A percentile compares a stretch with the other conserved stretches of the same genome.
Evolutionary conservation across 2,888 invertebrate species (phyloP).

Genomic region (Dolichomitus sp.): DNA sequence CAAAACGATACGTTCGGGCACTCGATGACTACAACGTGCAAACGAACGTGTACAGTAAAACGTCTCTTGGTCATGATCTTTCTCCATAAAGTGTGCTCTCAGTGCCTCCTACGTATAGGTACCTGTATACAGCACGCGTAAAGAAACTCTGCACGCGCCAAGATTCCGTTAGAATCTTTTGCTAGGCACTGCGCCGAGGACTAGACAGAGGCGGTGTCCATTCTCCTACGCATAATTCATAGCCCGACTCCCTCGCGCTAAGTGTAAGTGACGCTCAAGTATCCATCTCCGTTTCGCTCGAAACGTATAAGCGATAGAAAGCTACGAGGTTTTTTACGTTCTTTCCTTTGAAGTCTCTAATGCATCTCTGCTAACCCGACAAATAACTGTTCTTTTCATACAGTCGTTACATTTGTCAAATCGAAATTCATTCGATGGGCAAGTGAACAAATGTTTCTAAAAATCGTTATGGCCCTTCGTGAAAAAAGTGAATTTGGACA

Average conservation of each 20-base stretch:
- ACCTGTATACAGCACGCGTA: background rate
- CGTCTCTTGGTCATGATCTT: conserved; percentile 57
- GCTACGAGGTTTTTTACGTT: background rate
- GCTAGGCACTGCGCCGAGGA: conserved; percentile 12
- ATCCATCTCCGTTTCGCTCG: conserved; percentile 11
- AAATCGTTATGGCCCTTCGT: too few relatives aligned
- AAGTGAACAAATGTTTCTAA: too few relatives aligned
- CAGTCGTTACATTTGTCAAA: too few relatives aligned
- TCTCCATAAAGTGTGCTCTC: conserved; percentile 39
- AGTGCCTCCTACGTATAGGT: conserved; percentile 25
- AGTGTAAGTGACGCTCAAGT: conserved; percentile 47
- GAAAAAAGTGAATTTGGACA: too few relatives aligned
- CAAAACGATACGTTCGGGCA: conserved; percentile 22
- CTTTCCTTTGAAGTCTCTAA: background rate
- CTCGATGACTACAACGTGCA: conserved; percentile 22
- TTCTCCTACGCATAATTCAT: conserved; percentile 58
- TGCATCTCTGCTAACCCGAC: background rate
- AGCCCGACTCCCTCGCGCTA: conserved; percentile 16
- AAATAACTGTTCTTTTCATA: too few relatives aligned
- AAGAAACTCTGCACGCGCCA: conserved; percentile 56
- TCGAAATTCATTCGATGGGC: background rate
- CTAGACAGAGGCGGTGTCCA: conserved; percentile 48
- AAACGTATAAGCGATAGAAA: background rate
- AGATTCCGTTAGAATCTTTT: conserved; percentile 60
- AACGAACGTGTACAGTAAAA: conserved; percentile 28